A percentile compares a stretch with the other conserved stretches of the same genome.
These are phyloP conservation scores for Scyliorhinus canicula DNA, from an alignment of 2,797 vertebrate genomes.

Conservation along the genomic window DNA sequence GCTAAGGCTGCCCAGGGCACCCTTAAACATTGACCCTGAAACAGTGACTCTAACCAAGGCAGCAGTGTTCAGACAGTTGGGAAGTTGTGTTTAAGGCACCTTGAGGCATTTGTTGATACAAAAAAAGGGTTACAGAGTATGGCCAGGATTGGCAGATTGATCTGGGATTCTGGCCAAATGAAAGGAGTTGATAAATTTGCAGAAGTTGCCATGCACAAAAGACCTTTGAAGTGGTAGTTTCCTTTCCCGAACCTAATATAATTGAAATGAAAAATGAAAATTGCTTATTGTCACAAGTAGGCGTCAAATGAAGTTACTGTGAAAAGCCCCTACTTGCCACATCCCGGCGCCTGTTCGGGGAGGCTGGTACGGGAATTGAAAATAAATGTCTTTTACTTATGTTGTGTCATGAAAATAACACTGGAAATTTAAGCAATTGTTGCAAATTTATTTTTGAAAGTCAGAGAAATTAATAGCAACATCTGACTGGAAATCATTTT, in stretches of 20 bases:
- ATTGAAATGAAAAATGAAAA: no score
- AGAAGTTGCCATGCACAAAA: neutral
- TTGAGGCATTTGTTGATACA: neutral
- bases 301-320: no score
- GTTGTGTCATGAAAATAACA: neutral
- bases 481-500: neutral
- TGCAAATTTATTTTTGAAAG: neutral
- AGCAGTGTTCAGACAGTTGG: neutral
- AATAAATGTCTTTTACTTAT: neutral
- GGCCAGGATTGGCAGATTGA: neutral
- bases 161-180: neutral
- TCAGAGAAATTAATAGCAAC: neutral
- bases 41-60: neutral
- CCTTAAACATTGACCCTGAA: neutral
- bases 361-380: no score
- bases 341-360: no score
- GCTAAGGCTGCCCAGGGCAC: neutral
- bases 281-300: no score
- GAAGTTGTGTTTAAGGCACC: neutral
- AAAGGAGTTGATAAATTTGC: neutral
- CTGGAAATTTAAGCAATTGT: neutral
- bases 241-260: neutral
- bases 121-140: neutral
- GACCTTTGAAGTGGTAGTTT: neutral
- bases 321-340: no score